A percentile compares a stretch with the other conserved stretches of the same genome.
phyloP scores from a whole-genome alignment of 2,888 invertebrate species.

The Rhagophthalmus giganteus region DNA sequence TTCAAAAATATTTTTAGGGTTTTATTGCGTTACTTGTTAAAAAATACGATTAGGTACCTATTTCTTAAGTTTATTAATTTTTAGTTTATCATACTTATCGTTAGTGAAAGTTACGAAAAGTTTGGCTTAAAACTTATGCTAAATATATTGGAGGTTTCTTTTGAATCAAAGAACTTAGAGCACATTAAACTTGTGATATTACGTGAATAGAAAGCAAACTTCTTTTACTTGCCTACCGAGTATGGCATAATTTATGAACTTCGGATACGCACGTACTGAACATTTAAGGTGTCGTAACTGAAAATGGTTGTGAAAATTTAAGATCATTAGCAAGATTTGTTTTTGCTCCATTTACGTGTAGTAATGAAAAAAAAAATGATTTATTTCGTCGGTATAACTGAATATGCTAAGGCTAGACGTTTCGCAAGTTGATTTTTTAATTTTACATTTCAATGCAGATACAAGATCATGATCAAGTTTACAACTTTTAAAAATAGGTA shows the following conservation, averaged over 20 bases:
- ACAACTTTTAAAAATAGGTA: no score
- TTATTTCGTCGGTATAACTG: background rate
- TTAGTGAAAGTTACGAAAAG: background rate
- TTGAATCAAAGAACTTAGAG: background rate
- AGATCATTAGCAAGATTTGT: background rate
- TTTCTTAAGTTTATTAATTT: no score
- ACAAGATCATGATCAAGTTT: no score
- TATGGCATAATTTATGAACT: background rate
- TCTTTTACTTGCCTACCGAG: background rate
- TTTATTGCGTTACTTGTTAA: no score
- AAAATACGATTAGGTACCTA: no score
- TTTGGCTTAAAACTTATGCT: background rate
- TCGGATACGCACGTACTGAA: constrained; percentile 1
- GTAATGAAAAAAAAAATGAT: background rate
- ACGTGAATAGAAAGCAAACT: background rate
- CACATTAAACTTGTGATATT: constrained; percentile 1
- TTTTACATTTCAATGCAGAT: no score
- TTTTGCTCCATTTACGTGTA: background rate
- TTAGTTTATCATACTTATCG: no score
- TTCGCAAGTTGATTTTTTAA: background rate
- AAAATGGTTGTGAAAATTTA: background rate
- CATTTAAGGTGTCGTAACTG: background rate
- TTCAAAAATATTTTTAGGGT: no score
- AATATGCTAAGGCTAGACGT: background rate
- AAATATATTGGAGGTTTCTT: background rate